These are phyloP conservation scores for Bombus difficillimus DNA, from an alignment of 1,140 invertebrate genomes.

Conservation along the genomic window DNA sequence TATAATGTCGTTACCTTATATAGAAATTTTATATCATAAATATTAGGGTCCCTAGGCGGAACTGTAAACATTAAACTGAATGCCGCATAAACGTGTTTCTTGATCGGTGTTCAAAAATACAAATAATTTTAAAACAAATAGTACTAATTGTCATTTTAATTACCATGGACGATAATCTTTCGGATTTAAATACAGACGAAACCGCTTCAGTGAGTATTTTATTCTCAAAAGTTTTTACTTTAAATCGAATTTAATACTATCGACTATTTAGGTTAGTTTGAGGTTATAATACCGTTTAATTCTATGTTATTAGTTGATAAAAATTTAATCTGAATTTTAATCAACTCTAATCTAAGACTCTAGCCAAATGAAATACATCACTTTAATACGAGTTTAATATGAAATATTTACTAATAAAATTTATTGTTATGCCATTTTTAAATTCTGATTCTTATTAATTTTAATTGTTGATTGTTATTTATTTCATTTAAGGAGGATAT, in stretches of 20 bases:
- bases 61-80: constrained; percentile 35
- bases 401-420: not conserved
- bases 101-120: not conserved
- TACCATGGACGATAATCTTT: constrained; percentile 30
- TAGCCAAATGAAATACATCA: not conserved
- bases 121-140: constrained; percentile 3
- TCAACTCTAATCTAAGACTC: too few relatives aligned
- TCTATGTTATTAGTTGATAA: not conserved
- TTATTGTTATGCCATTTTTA: not conserved
- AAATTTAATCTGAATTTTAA: not conserved
- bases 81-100: constrained; percentile 37
- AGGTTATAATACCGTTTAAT: constrained; percentile 16
- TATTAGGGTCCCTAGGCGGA: not conserved
- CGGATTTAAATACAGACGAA: not conserved
- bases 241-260: not conserved
- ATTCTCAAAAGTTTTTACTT: not conserved
- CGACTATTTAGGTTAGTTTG: constrained; percentile 16
- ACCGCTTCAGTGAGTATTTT: constrained; percentile 21
- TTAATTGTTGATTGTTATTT: not conserved
- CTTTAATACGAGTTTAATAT: not conserved
- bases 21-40: not conserved
- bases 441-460: not conserved
- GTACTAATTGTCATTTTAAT: constrained; percentile 32
- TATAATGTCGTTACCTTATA: not conserved
- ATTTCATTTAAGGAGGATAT: constrained; percentile 52